These are phyloP conservation scores for Asarcornis scutulata DNA, from an alignment of 2,113 vertebrate genomes.

Conservation along the genomic window DNA sequence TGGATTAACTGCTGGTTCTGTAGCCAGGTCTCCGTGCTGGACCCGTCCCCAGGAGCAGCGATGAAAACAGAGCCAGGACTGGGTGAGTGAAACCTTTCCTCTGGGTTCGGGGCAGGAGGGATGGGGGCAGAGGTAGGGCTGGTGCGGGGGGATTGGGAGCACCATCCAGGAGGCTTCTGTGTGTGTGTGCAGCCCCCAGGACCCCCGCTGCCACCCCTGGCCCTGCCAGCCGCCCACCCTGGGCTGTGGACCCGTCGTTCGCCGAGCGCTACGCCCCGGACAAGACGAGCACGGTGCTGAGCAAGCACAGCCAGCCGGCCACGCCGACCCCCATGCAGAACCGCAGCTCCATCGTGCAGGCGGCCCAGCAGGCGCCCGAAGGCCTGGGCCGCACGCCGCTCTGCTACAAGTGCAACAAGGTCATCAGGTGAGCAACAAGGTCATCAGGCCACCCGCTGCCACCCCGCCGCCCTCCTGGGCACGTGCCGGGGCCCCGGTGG, in stretches of 20 bases:
- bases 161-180: neutral
- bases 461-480: fast-evolving
- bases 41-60: neutral
- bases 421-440: constrained; percentile 96
- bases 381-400: constrained; percentile 85
- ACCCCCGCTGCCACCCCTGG: constrained; percentile 34
- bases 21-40: constrained; percentile 70
- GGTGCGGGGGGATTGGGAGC: fast-evolving
- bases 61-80: constrained; percentile 59
- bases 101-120: neutral
- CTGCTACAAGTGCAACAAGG: constrained; percentile 94
- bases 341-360: constrained; percentile 96
- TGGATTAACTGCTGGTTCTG: constrained; percentile 60
- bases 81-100: constrained; percentile 33
- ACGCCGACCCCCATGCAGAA: constrained; percentile 93
- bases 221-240: constrained; percentile 88
- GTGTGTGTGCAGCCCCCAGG: constrained; percentile 56
- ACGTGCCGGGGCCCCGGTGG: fast-evolving
- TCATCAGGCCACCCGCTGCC: constrained; percentile 82
- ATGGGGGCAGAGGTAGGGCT: fast-evolving
- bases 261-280: constrained; percentile 93
- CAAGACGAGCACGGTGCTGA: constrained; percentile 94
- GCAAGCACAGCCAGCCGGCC: constrained; percentile 91
- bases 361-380: constrained; percentile 84
- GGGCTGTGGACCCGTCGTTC: constrained; percentile 92